phyloP scores from a whole-genome alignment of 2,797 vertebrate genomes.

The Botia kubotai region DNA sequence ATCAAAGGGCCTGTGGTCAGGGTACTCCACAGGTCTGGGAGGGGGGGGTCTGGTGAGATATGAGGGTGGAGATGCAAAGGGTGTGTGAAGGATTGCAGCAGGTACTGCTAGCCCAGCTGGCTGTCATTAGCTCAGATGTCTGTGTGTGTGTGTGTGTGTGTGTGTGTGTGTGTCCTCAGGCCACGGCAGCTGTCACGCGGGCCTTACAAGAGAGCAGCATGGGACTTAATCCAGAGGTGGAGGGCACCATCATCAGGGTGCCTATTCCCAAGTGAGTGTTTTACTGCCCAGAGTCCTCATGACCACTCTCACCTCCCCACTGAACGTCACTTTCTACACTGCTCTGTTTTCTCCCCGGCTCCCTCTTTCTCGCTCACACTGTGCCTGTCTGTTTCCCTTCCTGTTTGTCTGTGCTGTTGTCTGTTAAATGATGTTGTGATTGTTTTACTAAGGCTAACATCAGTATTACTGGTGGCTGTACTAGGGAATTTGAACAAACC shows the following conservation, averaged over 20 bases:
- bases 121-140: conserved; percentile 86
- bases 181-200: conserved; percentile 84
- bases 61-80: conserved; percentile 33
- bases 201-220: conserved; percentile 94
- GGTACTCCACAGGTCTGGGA: conserved; percentile 77
- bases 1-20: conserved; percentile 84
- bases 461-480: not conserved
- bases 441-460: not conserved
- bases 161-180: conserved; percentile 79
- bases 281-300: conserved; percentile 34
- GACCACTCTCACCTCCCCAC: conserved; percentile 51
- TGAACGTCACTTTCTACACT: conserved; percentile 41
- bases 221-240: conserved; percentile 96
- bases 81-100: conserved; percentile 79
- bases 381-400: conserved; percentile 34
- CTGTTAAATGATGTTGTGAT: conserved; percentile 10
- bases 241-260: conserved; percentile 91
- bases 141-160: conserved; percentile 61
- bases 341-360: conserved; percentile 36
- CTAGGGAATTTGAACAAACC: not conserved
- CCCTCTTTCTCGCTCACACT: conserved; percentile 17
- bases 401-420: conserved; percentile 35
- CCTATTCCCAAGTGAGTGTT: conserved; percentile 92
- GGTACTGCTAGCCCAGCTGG: conserved; percentile 82
- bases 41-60: conserved; percentile 22